phyloP scores from a whole-genome alignment of 2,797 vertebrate genomes.

The Microctenopoma lineatum region DNA sequence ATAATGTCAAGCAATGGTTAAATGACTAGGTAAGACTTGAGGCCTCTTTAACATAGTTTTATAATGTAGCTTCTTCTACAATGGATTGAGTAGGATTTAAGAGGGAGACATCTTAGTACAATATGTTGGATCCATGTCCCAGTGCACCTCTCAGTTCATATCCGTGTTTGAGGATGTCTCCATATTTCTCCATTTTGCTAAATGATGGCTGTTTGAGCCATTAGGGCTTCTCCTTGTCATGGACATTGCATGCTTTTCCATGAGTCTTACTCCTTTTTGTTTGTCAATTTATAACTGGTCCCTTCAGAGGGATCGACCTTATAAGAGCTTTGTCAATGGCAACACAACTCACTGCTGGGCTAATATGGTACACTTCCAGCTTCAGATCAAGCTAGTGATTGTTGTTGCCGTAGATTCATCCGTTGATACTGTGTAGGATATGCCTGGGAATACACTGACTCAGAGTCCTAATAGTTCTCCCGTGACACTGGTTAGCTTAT shows the following conservation, averaged over 20 bases:
- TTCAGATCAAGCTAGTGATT: conserved; percentile 64
- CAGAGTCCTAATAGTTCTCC: conserved; percentile 56
- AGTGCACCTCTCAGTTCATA: conserved; percentile 48
- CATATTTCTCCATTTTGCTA: conserved; percentile 20
- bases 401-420: conserved; percentile 69
- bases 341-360: conserved; percentile 62
- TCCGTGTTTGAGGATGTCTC: conserved; percentile 25
- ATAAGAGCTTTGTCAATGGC: conserved; percentile 65
- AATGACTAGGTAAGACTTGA: conserved; percentile 68
- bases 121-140: conserved; percentile 57
- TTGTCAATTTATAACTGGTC: conserved; percentile 41
- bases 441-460: conserved; percentile 59
- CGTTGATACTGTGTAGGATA: conserved; percentile 76
- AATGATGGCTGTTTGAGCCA: conserved; percentile 4
- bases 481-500: conserved; percentile 61
- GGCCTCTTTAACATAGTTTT: conserved; percentile 68
- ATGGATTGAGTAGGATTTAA: conserved; percentile 57
- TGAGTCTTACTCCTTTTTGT: conserved; percentile 28
- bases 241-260: conserved; percentile 60
- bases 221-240: conserved; percentile 36
- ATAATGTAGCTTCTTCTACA: conserved; percentile 65
- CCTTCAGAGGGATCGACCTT: conserved; percentile 39
- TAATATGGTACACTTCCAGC: conserved; percentile 60
- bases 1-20: conserved; percentile 67
- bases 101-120: conserved; percentile 40